Evolutionary conservation across 2,888 invertebrate species (phyloP).

Genomic region (Drosophila greeni): DNA sequence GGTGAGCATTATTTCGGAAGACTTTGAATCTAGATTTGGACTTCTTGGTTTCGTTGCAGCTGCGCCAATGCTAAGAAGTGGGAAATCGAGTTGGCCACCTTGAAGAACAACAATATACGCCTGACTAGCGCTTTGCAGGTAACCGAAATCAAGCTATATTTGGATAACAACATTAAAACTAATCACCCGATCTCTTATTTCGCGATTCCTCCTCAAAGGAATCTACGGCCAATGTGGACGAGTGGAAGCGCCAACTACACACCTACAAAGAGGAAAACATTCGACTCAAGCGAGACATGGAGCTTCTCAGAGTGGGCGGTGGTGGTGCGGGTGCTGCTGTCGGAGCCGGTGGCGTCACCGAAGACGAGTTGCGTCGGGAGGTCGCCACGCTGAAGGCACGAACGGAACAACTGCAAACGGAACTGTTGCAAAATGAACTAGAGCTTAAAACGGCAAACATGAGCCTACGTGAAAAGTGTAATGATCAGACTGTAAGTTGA

Average conservation of each 20-base stretch:
- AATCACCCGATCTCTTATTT: neutral
- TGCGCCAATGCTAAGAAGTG: constrained; percentile 99
- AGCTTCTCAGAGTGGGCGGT: constrained; percentile 85
- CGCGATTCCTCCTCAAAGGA: constrained; percentile 74
- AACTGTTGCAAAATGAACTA: constrained; percentile 89
- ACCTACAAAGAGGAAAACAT: constrained; percentile 94
- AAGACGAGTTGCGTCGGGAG: constrained; percentile 88
- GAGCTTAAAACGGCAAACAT: constrained; percentile 84
- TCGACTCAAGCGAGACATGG: constrained; percentile 86
- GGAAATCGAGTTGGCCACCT: constrained; percentile 96
- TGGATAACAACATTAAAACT: neutral
- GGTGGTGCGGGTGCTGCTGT: constrained; percentile 76
- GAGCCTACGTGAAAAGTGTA: constrained; percentile 79
- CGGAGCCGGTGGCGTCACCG: constrained; percentile 82
- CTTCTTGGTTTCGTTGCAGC: constrained; percentile 80
- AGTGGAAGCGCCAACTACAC: constrained; percentile 98
- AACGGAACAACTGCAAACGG: constrained; percentile 89
- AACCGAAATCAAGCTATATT: constrained; percentile 1
- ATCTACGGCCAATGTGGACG: constrained; percentile 98
- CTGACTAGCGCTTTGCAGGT: constrained; percentile 94
- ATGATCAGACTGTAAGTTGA: constrained; percentile 86
- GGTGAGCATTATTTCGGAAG: constrained; percentile 80
- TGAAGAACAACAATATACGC: constrained; percentile 97
- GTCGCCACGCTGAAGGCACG: constrained; percentile 86
- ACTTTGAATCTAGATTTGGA: neutral